These are phyloP conservation scores for Cantharis nigra DNA, from an alignment of 2,888 invertebrate species.

Conservation along the genomic window DNA sequence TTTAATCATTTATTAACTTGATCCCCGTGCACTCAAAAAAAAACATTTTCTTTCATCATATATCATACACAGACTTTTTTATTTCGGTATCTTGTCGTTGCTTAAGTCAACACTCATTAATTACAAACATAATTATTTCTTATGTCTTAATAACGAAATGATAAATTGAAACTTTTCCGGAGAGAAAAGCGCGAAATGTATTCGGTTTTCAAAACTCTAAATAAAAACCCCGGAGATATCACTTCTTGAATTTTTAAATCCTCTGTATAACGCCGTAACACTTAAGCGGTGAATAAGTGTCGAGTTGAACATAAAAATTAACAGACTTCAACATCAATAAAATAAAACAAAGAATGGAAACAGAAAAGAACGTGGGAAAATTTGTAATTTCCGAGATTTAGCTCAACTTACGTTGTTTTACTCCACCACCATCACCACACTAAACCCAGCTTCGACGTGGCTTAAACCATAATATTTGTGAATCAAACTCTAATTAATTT, in stretches of 20 bases:
- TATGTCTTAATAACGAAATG: neutral
- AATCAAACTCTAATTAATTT: neutral
- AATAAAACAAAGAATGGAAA: neutral
- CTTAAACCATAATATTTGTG: neutral
- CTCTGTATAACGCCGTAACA: neutral
- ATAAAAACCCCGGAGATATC: neutral
- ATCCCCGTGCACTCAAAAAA: neutral
- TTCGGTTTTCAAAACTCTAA: neutral
- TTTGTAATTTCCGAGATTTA: neutral
- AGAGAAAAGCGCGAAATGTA: neutral
- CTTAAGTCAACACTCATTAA: neutral
- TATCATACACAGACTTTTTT: neutral
- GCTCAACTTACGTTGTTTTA: too few species aligned
- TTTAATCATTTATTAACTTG: slow-evolving; percentile 1
- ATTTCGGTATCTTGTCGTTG: neutral
- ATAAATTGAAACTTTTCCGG: neutral
- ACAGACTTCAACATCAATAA: neutral
- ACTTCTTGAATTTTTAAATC: neutral
- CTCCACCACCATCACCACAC: too few species aligned
- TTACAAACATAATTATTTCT: neutral
- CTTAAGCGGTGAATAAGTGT: neutral
- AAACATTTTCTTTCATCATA: neutral
- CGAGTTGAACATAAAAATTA: neutral
- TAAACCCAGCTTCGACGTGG: neutral
- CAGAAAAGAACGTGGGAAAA: neutral